Base-by-base conservation (phyloP, 2,888 invertebrate species). In the Gari tellinella region DNA sequence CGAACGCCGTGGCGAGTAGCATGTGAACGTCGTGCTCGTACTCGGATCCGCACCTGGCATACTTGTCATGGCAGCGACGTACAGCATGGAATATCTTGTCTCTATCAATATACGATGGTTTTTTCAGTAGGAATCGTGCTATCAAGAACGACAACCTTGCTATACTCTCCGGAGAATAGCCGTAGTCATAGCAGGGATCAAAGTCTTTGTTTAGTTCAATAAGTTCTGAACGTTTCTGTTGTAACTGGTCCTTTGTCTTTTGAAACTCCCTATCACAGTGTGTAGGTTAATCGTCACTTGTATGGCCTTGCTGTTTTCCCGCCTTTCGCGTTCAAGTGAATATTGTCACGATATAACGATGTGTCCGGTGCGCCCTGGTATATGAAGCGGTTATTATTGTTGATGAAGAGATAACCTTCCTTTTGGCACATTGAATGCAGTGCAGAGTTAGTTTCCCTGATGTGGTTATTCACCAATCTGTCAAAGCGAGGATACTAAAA, bases 1-100 rank as follows among this genome's bases (percentile, higher is more conserved):
- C 89, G 48, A 85, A 87, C 5, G 90, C 86, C 3, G 89, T 90
- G n/a, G 91, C 89, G 19, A 90, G 63, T 14, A 91, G 82, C 89
- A 91, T 90, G 72, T 90, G 90, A 0, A 90, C 86, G 52, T 90
- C 90, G 53, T 88, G 83, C 60, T 87, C 86, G 31, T 79, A 84
- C 45, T 84, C 82, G 7, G 70, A 78, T 10, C 83, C 84, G 65
- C 82, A 82, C 8, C 86, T 61, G 2, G 85, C 83, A 55, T 82
- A 88, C 53, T 86, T 81, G 52, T 90, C 90, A 53, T 88, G 89
- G 60, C 89, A 90, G 5, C 84, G 65, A 45, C 85, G 82, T 1
- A 90, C 72, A 1, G 86, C 83, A n/a, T 63, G 60, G 66, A 90
- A 90, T 19, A 88, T 83, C 41, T 80, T 72, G 45, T 87, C 84